Base-by-base conservation (phyloP, 1,140 invertebrate species). In the Drosophila sucinea region DNA sequence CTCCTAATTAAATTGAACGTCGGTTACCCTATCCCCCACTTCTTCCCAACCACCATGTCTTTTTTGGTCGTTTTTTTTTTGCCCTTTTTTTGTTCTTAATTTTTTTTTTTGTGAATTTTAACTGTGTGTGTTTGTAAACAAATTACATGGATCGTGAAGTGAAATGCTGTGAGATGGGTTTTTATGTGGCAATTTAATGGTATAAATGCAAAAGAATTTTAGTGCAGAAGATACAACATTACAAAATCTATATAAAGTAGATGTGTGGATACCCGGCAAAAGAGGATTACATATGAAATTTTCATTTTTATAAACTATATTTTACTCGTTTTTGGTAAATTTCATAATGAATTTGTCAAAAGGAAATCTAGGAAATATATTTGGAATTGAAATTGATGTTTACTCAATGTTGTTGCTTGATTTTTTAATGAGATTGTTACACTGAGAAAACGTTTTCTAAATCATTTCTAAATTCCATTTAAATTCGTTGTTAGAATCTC, bases 81-180 rank as follows among this genome's bases (percentile, higher is more conserved):
- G 17, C 25, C 25, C 1, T 47, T 51, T 25, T 1, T 4, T 51
- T 51, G 25, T 51, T n/a, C 17, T 44, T 17, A 0, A 41, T 27
- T 38, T 38, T 38, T 10, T 10, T 38, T 38, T 38, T 11, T 3
- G 58, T 75, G 57, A 17, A 71, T 27, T n/a, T 25, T n/a, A 11
- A 30, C 57, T 54, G 51, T 65, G 41, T 44, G 51, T 64, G 57
- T 23, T 35, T 68, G 57, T 41, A 8, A 62, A 40, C 55, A 29
- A 11, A 32, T 44, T 8, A 32, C 10, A 38, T 61, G 30, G 4
- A 70, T 35, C 23, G 7, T 51, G 38, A 10, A 27, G 33, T 54
- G n/a, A 68, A 56, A 60, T 73, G 70, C 58, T 76, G 58, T 64
- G 73, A 5, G 73, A 76, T 38, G 73, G 23, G 8, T 51, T 67